Evolutionary conservation across 2,113 vertebrate species (phyloP).

Genomic region (Gadus macrocephalus): DNA sequence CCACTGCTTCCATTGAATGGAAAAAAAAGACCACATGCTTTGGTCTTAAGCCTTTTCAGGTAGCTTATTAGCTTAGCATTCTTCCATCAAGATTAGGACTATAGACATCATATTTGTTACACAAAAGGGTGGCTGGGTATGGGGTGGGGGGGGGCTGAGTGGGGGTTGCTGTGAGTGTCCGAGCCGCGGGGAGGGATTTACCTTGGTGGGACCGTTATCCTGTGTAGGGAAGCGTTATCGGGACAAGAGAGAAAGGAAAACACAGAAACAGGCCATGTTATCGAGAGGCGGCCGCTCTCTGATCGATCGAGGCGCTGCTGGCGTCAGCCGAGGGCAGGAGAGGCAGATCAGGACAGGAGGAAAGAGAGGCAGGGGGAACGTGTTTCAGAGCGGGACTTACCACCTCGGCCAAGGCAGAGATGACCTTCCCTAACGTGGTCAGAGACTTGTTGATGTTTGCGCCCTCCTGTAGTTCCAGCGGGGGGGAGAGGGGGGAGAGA

Average conservation of each 20-base stretch:
- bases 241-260: slow-evolving; percentile 61
- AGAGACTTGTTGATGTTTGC: slow-evolving; percentile 99
- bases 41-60: not conserved
- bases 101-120: not conserved
- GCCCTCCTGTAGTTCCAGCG: slow-evolving; percentile 79
- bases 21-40: slow-evolving; percentile 11
- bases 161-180: not conserved
- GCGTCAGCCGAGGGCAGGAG: slow-evolving; percentile 16
- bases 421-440: slow-evolving; percentile 97
- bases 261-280: slow-evolving; percentile 50
- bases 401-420: slow-evolving; percentile 97
- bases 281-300: slow-evolving; percentile 25
- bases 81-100: not conserved
- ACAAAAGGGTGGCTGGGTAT: slow-evolving; percentile 15
- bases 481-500: slow-evolving; percentile 11
- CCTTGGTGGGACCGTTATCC: slow-evolving; percentile 99
- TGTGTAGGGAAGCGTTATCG: slow-evolving; percentile 78
- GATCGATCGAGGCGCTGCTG: slow-evolving; percentile 31
- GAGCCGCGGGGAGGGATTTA: slow-evolving; percentile 64
- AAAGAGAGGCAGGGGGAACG: not conserved
- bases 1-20: slow-evolving; percentile 5
- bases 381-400: slow-evolving; percentile 72
- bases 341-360: not conserved
- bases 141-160: too few species aligned
- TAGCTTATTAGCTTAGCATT: not conserved